Evolutionary conservation across 2,113 vertebrate genomes (phyloP).

Genomic region (Pangasianodon hypophthalmus): DNA sequence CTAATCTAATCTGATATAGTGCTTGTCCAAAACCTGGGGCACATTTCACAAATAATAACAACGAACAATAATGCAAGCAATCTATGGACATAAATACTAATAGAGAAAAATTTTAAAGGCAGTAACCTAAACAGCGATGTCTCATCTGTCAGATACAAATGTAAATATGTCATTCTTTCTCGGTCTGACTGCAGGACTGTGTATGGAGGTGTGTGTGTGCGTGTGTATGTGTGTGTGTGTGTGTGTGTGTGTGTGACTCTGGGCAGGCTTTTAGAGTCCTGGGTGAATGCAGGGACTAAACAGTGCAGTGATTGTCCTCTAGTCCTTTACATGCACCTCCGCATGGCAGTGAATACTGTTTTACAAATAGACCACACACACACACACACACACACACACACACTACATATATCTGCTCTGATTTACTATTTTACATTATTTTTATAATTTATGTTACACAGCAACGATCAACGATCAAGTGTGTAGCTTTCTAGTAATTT

Average conservation of each 20-base stretch:
- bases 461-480: not conserved
- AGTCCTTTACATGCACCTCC: conserved; percentile 40
- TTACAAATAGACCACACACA: conserved; percentile 2
- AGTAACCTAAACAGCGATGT: not conserved
- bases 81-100: not conserved
- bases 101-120: not conserved
- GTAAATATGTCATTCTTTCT: not conserved
- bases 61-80: not conserved
- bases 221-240: conserved; percentile 3
- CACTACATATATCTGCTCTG: not conserved
- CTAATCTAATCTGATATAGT: not conserved
- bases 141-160: not conserved
- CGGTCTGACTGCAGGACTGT: not conserved
- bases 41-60: not conserved
- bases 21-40: not conserved
- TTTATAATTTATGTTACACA: not conserved
- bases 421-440: not conserved
- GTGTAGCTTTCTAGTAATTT: not conserved
- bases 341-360: conserved; percentile 19
- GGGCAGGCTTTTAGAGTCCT: conserved; percentile 8
- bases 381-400: not conserved
- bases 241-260: not conserved
- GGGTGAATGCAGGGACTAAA: conserved; percentile 26
- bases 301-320: conserved; percentile 47
- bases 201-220: not conserved